Base-by-base conservation (phyloP, 2,888 invertebrate species). In the Brenthis ino region DNA sequence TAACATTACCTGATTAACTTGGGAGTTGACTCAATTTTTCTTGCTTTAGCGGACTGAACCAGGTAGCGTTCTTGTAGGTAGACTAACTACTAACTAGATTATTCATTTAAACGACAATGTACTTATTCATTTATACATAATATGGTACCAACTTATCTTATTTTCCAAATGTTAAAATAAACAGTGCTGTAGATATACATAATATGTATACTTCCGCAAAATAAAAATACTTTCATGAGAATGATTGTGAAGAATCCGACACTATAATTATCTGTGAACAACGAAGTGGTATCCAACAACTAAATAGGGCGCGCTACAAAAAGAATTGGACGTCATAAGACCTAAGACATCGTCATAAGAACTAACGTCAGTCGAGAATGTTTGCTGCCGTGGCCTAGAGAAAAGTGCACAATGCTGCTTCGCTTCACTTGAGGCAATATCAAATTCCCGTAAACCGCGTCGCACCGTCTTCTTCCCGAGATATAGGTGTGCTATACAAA, bases 391-490 rank as follows among this genome's bases (percentile, higher is more conserved):
- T 57, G 37, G 65, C 58, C 64, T 58, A 56, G 50, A 85, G 82
- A 85, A 84, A 85, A 86, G 84, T 86, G 84, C 83, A 85, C 85
- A 82, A 83, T 83, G 80, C 81, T 76, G 77, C 69, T 79, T 79
- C 80, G 85, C 82, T 83, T 82, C 85, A 84, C 83, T 87, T 82
- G 81, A 81, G 77, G 82, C 85, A 85, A 86, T 87, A 87, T 87
- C 83, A 83, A 86, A 85, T 70, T 70, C 70, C 70, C 70, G 67
- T 67, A 65, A 64, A 69, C 60, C 65, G 85, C 85, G 85, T 85
- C 82, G 82, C 78, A 78, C 74, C 73, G 76, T 76, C 73, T 70
- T 48, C 60, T 55, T 54, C 55, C 50, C 67, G 33, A 54, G 60
- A 33, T 61, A 61, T 61, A 67, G 67, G 60, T 69, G 54, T 57